Conservation (phyloP, 64 coral and sea anemone species). For the Stylophora pistillata region DNA sequence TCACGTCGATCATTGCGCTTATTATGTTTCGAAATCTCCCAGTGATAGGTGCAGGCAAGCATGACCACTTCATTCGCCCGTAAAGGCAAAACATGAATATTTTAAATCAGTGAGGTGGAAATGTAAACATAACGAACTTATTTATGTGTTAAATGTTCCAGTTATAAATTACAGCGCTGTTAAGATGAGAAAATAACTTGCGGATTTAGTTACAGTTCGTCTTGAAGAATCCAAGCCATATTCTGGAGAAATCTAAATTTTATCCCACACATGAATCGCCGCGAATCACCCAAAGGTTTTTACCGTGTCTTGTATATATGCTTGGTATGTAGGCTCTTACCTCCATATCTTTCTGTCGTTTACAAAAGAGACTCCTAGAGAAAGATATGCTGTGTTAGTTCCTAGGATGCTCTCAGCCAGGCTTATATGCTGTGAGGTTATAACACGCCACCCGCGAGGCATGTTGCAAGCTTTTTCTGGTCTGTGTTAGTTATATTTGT, state of each 20-base stretch:
- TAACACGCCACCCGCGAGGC: not conserved
- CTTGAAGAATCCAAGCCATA: not conserved
- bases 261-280: not conserved
- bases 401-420: not conserved
- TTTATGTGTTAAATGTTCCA: too few species aligned
- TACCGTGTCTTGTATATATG: not conserved
- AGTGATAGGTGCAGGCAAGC: not conserved
- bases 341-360: not conserved
- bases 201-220: not conserved
- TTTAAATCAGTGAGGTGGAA: not conserved
- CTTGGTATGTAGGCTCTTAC: not conserved
- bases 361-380: not conserved
- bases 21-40: conserved; percentile 3
- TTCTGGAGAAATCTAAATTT: not conserved
- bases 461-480: not conserved
- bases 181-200: not conserved
- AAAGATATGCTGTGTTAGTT: not conserved
- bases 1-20: conserved; percentile 42
- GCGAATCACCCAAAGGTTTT: not conserved
- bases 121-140: too few species aligned
- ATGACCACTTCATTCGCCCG: not conserved
- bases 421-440: not conserved
- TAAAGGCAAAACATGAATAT: not conserved
- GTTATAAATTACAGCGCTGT: too few species aligned
- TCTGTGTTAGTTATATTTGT: not conserved